A percentile compares a stretch with the other conserved stretches of the same genome.
Evolutionary conservation across 2,113 vertebrate genomes (phyloP).

Genomic region (Cebus imitator): DNA sequence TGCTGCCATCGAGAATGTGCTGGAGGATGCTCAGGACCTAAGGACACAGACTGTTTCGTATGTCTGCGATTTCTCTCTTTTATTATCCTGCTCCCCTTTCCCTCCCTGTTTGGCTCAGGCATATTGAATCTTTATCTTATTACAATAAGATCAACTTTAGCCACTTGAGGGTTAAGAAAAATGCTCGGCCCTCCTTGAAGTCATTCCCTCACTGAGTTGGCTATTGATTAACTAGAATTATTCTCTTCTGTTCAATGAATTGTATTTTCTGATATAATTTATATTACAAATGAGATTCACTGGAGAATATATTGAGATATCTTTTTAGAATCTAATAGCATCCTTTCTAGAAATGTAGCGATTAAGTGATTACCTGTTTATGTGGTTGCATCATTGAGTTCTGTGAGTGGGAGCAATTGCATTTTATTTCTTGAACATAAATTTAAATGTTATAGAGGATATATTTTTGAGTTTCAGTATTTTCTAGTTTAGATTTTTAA

Average conservation of each 20-base stretch:
- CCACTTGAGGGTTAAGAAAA: background rate
- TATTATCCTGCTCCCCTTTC: background rate
- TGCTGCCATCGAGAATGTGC: conserved; percentile 98
- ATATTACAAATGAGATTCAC: background rate
- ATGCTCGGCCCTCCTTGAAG: background rate
- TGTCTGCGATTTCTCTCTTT: conserved; percentile 62
- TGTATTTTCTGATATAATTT: background rate
- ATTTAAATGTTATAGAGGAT: background rate
- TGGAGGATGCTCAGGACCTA: conserved; percentile 95
- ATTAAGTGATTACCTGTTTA: background rate
- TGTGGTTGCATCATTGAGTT: background rate
- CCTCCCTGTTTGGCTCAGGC: background rate
- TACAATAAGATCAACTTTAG: background rate
- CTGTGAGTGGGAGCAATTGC: background rate
- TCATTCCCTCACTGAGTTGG: background rate
- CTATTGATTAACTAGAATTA: background rate
- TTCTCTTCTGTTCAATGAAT: background rate
- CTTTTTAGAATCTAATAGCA: background rate
- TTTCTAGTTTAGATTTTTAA: conserved; percentile 50
- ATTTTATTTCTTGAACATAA: conserved; percentile 3
- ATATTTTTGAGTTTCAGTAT: conserved; percentile 63
- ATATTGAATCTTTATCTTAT: background rate
- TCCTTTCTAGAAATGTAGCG: background rate
- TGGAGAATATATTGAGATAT: background rate
- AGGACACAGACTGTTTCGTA: conserved; percentile 98